Base-by-base conservation (phyloP, 2,113 vertebrate genomes). In the Ramphastos sulfuratus region DNA sequence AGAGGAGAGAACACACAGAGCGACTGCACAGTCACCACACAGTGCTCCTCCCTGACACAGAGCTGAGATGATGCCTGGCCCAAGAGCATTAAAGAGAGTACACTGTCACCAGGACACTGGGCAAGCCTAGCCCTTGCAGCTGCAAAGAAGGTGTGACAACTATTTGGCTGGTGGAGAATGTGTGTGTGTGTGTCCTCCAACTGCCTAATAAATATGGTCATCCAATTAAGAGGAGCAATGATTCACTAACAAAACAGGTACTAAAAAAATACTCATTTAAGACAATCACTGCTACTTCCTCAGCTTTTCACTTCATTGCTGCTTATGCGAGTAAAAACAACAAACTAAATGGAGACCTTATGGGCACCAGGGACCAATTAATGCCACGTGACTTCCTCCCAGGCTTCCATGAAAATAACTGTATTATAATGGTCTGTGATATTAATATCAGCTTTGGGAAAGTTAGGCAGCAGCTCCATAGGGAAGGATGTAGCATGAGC, bases 361-460 rank as follows among this genome's bases (percentile, higher is more conserved):
- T 90, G 95, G 95, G 96, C 98, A 97, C 98, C 1, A 85, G 99
- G 98, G 99, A 98, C 98, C 98, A 99, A 99, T 99, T 98, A 99
- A 97, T 97, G 98, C 97, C 99, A 99, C 85, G 98, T 99, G 99
- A 99, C 98, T 99, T 99, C 99, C 99, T 99, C 97, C 94, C 94
- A 97, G 98, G 98, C 98, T 98, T 98, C 98, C 98, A 99, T 98
- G 98, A 99, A 99, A 99, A 99, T 98, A 99, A 99, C 98, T 98
- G 97, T 98, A 98, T 99, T 98, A 99, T 99, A 99, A 99, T 99
- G 98, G 98, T 96, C 98, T 99, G 98, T 97, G 98, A 99, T 99
- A 99, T 99, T 99, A 99, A 99, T 99, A 99, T 98, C 98, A 48
- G 97, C 98, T 99, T 99, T 99, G 98, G 98, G 99, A 99, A 99